Conservation (phyloP, 2,888 invertebrate genomes). For the Trachelus iudaicus region DNA sequence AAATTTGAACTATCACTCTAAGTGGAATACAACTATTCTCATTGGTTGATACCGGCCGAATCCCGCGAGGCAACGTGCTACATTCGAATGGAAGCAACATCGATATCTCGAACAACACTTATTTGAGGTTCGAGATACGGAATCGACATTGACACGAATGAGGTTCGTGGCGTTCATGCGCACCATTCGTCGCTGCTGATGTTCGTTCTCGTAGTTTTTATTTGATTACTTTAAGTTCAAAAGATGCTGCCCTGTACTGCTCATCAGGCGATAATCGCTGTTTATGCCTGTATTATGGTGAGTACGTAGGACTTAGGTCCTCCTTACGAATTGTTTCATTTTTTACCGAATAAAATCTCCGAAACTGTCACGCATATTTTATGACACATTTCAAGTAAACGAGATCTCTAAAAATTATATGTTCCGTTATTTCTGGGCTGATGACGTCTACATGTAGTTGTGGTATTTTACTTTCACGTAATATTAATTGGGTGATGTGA, state of each 20-base stretch:
- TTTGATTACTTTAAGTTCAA: slow-evolving; percentile 51
- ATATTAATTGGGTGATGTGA: not conserved
- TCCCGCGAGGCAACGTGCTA: slow-evolving; percentile 31
- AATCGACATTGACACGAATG: slow-evolving; percentile 1
- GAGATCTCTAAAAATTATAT: not conserved
- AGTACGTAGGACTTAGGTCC: slow-evolving; percentile 39
- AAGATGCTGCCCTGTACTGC: slow-evolving; percentile 58
- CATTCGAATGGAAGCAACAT: not conserved
- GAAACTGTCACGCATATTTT: not conserved
- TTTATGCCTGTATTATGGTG: slow-evolving; percentile 62
- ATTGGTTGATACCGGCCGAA: slow-evolving; percentile 17
- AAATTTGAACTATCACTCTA: not conserved
- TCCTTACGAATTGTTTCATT: not conserved
- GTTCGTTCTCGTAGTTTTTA: slow-evolving; percentile 44
- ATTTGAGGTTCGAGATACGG: not conserved
- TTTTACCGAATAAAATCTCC: not conserved
- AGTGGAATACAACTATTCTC: not conserved
- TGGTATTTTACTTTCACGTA: not conserved
- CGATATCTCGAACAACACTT: not conserved
- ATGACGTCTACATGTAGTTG: not conserved
- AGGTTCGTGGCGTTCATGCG: slow-evolving; percentile 25
- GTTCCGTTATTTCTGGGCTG: not conserved
- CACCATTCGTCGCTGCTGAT: slow-evolving; percentile 35
- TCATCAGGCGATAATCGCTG: slow-evolving; percentile 52
- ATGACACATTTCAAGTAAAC: not conserved